Conservation (phyloP, 2,888 invertebrate species). For the Sisyra nigra region DNA sequence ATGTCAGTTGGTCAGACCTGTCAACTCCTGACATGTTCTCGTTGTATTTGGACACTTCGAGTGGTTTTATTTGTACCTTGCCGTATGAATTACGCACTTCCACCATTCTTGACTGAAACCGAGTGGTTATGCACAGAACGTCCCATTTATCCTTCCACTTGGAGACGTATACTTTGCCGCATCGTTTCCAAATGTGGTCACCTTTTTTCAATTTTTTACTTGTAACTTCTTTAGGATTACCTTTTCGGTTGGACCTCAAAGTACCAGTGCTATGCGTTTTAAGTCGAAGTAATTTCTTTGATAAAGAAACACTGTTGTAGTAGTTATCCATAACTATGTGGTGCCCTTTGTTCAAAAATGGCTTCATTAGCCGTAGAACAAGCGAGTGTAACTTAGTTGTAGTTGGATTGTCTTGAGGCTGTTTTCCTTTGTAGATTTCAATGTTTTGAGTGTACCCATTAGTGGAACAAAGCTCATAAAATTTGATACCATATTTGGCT, state of each 20-base stretch:
- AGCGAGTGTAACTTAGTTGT: slow-evolving; percentile 14
- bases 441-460: slow-evolving; percentile 15
- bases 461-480: slow-evolving; percentile 14
- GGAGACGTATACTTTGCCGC: slow-evolving; percentile 8
- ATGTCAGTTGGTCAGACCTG: slow-evolving; percentile 18
- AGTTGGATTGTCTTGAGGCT: slow-evolving; percentile 10
- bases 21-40: slow-evolving; percentile 16
- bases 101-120: slow-evolving; percentile 12
- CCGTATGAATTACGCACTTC: slow-evolving; percentile 11
- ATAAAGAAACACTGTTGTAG: slow-evolving; percentile 14
- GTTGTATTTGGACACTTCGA: slow-evolving; percentile 11
- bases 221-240: too few species aligned
- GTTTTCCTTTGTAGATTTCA: slow-evolving; percentile 14
- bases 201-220: slow-evolving; percentile 8
- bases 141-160: slow-evolving; percentile 14
- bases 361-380: slow-evolving; percentile 16
- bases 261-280: slow-evolving; percentile 15
- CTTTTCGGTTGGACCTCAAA: slow-evolving; percentile 1
- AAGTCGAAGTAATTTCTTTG: slow-evolving; percentile 13
- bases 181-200: slow-evolving; percentile 12
- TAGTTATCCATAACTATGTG: slow-evolving; percentile 18
- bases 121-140: slow-evolving; percentile 13
- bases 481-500: slow-evolving; percentile 16
- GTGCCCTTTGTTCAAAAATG: slow-evolving; percentile 17
- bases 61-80: slow-evolving; percentile 14